Base-by-base conservation (phyloP, 2,797 vertebrate genomes). In the Muraenolepis orangiensis region DNA sequence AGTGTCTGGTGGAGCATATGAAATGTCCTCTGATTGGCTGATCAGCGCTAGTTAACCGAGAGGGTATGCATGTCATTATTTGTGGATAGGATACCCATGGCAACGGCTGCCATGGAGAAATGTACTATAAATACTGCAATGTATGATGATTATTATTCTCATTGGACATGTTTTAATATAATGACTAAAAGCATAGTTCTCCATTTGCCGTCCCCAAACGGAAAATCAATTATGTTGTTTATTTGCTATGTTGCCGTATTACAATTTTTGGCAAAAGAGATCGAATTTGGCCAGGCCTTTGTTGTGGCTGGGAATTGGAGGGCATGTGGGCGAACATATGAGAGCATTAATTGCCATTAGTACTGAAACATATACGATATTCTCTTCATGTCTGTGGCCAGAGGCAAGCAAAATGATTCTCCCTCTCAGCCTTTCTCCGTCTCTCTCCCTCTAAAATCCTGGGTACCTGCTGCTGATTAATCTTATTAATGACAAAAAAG, bases 321-420 rank as follows among this genome's bases (percentile, higher is more conserved):
- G 0, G 1, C 7, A 66, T 72, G 36, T 72, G 30, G 32, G 40
- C 16, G 4, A 3, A 20, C 30, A 2, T 29, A 64, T 23, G 13
- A 29, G 64, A 28, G 28, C 23, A 66, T 29, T 66, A 66, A 66
- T 66, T 66, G 61, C 61, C 61, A 66, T n/a, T n/a, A n/a, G n/a
- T 66, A 66, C 61, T 66, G 8, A 72, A 28, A 57, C 3, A 20
- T 51, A 51, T 20, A 51, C 5, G 18, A 51, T 7, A 4, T 71
- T 64, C 73, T 82, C 80, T 82, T 82, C 83, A 76, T 76, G 81
- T 89, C 83, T 73, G 81, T 38, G 23, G 78, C 85, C 88, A 88
- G 73, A 82, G 80, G 75, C 78, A 81, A 89, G 90, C 88, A 86
- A 31, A 81, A 82, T 86, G 83, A 84, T 57, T 72, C 77, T 71